These are phyloP conservation scores for Eulemur mongoz DNA, from an alignment of 2,797 vertebrate species.

Conservation along the genomic window DNA sequence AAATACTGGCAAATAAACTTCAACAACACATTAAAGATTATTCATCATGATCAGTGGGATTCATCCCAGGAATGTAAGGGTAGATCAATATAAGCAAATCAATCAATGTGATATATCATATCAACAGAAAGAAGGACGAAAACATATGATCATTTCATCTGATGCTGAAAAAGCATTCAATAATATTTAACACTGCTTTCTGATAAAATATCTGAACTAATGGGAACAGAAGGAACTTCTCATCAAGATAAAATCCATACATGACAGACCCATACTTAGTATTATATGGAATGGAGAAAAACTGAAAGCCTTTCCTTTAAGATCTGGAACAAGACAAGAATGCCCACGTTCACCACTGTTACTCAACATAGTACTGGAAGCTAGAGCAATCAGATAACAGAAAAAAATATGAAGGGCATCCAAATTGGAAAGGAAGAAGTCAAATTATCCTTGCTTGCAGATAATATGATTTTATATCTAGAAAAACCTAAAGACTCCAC, in stretches of 20 bases:
- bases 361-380: not conserved
- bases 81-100: not conserved
- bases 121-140: not conserved
- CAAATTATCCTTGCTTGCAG: not conserved
- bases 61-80: not conserved
- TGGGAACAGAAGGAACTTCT: not conserved
- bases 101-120: not conserved
- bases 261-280: not conserved
- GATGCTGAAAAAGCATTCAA: not conserved
- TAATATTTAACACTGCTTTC: not conserved
- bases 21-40: not conserved
- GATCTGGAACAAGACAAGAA: not conserved
- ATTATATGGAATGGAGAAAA: not conserved
- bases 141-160: too few species aligned
- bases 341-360: not conserved
- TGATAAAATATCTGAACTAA: not conserved
- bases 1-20: not conserved
- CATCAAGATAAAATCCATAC: not conserved
- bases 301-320: not conserved
- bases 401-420: not conserved
- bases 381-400: not conserved
- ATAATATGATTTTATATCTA: not conserved
- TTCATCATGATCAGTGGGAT: not conserved
- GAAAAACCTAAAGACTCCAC: not conserved
- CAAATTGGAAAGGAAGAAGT: not conserved